These are phyloP conservation scores for Pogonomyrmex barbatus DNA, from an alignment of 1,140 invertebrate genomes.

Conservation along the genomic window DNA sequence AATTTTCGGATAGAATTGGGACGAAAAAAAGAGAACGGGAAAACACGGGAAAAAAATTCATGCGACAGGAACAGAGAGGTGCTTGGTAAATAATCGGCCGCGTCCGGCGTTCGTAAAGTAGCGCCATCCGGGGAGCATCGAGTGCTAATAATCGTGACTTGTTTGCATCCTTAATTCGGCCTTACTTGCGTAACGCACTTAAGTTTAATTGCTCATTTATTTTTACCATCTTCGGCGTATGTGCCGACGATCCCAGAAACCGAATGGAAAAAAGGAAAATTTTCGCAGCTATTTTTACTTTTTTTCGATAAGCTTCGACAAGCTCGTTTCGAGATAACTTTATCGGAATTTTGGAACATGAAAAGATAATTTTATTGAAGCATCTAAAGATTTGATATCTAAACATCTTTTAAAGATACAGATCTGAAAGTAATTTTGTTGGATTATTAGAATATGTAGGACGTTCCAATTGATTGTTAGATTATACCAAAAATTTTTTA, in stretches of 20 bases:
- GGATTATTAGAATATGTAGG: too few relatives aligned
- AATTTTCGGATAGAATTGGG: not conserved
- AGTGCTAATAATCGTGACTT: constrained; percentile 31
- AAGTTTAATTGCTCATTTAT: constrained; percentile 18
- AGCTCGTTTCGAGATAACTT: too few relatives aligned
- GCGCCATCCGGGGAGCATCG: constrained; percentile 32
- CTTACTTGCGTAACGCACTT: constrained; percentile 8
- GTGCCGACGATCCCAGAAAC: not conserved
- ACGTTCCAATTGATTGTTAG: too few relatives aligned
- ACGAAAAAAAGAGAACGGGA: not conserved
- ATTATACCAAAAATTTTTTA: too few relatives aligned
- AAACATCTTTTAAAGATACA: too few relatives aligned
- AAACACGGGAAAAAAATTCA: not conserved
- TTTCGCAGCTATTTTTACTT: not conserved
- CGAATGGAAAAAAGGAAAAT: not conserved
- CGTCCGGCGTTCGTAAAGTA: constrained; percentile 31
- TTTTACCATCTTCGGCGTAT: not conserved
- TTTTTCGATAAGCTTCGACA: not conserved
- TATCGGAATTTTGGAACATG: not conserved
- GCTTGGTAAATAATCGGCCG: constrained; percentile 19
- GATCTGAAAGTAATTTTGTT: too few relatives aligned
- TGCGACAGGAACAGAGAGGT: not conserved
- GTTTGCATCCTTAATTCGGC: constrained; percentile 17
- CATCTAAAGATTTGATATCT: too few relatives aligned
- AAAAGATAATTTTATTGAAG: too few relatives aligned